These are phyloP conservation scores for Arctocebus calabarensis DNA, from an alignment of 2,797 vertebrate species.

Conservation along the genomic window DNA sequence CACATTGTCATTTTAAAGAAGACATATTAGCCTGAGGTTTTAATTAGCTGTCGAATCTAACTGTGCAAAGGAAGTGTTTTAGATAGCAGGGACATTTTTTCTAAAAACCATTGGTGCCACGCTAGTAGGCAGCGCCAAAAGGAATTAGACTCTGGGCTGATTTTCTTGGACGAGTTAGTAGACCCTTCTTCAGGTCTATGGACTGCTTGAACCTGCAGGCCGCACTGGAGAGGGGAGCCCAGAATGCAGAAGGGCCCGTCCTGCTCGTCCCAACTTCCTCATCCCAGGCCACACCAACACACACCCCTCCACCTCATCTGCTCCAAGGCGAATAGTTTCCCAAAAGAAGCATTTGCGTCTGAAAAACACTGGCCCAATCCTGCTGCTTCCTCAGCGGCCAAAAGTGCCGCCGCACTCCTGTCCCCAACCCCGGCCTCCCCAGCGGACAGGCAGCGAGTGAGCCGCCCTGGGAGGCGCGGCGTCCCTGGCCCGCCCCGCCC, in stretches of 20 bases:
- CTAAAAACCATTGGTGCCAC: background rate
- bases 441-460: background rate
- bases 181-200: slow-evolving; percentile 20
- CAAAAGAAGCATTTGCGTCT: too few species aligned
- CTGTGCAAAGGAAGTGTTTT: background rate
- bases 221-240: background rate
- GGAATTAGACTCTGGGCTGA: background rate
- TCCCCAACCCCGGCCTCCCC: background rate
- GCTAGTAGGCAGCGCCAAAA: background rate
- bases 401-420: background rate
- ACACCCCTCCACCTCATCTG: background rate
- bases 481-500: background rate
- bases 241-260: background rate
- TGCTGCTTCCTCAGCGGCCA: background rate
- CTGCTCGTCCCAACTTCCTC: background rate
- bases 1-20: slow-evolving; percentile 49
- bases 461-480: too few species aligned
- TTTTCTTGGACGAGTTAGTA: slow-evolving; percentile 31
- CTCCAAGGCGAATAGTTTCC: background rate
- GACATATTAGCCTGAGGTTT: slow-evolving; percentile 14
- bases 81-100: background rate
- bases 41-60: slow-evolving; percentile 21
- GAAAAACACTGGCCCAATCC: background rate
- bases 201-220: slow-evolving; percentile 6
- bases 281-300: background rate